These are phyloP conservation scores for Australoheros scitulus DNA, from an alignment of 2,113 vertebrate species.

Conservation along the genomic window DNA sequence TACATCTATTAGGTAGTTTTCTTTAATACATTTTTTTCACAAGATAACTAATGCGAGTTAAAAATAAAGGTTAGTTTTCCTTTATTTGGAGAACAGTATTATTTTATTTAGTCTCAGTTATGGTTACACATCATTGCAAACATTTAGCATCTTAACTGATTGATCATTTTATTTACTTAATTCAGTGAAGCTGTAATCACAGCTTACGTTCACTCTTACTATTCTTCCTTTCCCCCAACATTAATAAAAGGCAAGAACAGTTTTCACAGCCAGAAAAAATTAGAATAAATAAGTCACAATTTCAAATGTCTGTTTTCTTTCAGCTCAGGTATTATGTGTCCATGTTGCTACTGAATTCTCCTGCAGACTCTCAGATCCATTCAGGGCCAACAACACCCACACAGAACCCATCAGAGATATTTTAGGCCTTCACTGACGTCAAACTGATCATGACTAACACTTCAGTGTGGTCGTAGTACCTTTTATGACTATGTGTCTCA, in stretches of 20 bases:
- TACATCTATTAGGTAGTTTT: background rate
- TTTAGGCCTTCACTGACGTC: slow-evolving; percentile 53
- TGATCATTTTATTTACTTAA: background rate
- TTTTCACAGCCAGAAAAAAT: background rate
- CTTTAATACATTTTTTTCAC: background rate
- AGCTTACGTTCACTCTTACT: background rate
- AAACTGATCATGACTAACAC: slow-evolving; percentile 39
- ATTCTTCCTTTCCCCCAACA: background rate
- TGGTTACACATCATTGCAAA: background rate
- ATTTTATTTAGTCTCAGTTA: background rate
- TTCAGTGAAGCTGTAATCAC: background rate
- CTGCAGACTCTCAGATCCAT: slow-evolving; percentile 27
- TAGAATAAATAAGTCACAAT: background rate
- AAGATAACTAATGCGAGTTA: background rate
- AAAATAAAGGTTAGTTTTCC: too few species aligned
- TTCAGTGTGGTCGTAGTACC: background rate
- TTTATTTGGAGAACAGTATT: background rate
- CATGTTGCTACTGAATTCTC: slow-evolving; percentile 4
- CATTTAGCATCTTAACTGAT: background rate
- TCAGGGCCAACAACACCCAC: slow-evolving; percentile 31
- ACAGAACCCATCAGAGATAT: slow-evolving; percentile 41
- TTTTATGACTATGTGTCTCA: slow-evolving; percentile 3
- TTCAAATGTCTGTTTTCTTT: background rate
- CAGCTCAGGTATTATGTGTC: slow-evolving; percentile 11
- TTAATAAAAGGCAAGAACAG: background rate